These are phyloP conservation scores for Euura lappo DNA, from an alignment of 1,140 invertebrate species.

Conservation along the genomic window DNA sequence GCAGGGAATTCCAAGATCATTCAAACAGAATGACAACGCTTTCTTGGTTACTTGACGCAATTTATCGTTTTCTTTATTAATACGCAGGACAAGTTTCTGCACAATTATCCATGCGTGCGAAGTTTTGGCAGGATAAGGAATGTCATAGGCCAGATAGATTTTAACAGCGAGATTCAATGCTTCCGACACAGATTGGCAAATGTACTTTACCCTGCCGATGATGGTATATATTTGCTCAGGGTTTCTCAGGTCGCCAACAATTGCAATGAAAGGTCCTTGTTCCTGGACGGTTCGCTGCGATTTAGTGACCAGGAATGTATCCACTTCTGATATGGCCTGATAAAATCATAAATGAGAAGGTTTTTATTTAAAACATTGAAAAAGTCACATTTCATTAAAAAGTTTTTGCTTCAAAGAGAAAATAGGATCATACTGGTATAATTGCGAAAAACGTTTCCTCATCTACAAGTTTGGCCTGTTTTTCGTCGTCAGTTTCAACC, in stretches of 20 bases:
- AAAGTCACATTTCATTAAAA: no score
- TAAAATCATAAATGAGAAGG: no score
- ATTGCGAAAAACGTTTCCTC: constrained; percentile 13
- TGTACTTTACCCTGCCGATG: constrained; percentile 11
- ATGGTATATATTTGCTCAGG: background rate
- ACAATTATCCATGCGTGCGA: constrained; percentile 13
- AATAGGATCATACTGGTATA: constrained; percentile 7
- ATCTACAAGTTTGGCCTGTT: constrained; percentile 11
- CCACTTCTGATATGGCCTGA: no score
- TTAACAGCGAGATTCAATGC: constrained; percentile 13
- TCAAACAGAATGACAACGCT: no score
- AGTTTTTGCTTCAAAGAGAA: no score
- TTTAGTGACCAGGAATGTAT: no score
- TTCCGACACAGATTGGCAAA: constrained; percentile 11
- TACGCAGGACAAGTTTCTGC: constrained; percentile 17
- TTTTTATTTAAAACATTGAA: no score
- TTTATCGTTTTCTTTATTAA: constrained; percentile 10
- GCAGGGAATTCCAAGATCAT: no score
- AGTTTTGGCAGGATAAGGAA: constrained; percentile 18
- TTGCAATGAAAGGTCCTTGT: constrained; percentile 10
- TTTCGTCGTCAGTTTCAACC: constrained; percentile 16
- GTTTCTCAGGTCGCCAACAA: constrained; percentile 1
- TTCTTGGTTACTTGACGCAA: no score
- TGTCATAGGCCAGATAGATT: constrained; percentile 9
- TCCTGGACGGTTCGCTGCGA: no score